A percentile compares a stretch with the other conserved stretches of the same genome.
Conservation (phyloP, 2,888 invertebrate genomes). For the Orthosia cruda region DNA sequence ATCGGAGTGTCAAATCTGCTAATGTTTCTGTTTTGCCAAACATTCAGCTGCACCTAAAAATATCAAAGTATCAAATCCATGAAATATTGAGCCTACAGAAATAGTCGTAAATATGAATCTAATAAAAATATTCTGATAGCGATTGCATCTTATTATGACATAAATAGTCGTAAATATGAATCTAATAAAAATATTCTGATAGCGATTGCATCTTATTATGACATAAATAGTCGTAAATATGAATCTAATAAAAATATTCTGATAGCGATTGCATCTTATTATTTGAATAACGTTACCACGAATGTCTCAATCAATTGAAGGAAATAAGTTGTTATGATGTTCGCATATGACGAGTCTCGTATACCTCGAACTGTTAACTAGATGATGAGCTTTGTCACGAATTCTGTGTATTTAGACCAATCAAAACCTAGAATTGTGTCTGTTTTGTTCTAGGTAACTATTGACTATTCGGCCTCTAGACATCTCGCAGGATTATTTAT, state of each 20-base stretch:
- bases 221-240: too few relatives aligned
- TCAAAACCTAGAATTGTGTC: conserved; percentile 1
- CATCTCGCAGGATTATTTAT: too few relatives aligned
- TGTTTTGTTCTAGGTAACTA: neutral
- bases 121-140: too few relatives aligned
- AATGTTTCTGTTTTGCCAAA: neutral
- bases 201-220: too few relatives aligned
- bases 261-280: neutral
- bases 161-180: too few relatives aligned
- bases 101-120: too few relatives aligned
- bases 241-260: neutral
- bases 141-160: too few relatives aligned
- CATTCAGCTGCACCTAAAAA: neutral
- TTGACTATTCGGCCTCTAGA: neutral
- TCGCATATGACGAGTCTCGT: conserved; percentile 44
- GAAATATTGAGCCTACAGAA: neutral
- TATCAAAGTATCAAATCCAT: neutral
- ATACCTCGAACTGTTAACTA: conserved; percentile 42
- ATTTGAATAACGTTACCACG: conserved; percentile 31
- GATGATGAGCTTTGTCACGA: conserved; percentile 49
- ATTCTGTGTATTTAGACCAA: conserved; percentile 13
- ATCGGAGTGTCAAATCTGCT: neutral
- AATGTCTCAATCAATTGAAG: conserved; percentile 45
- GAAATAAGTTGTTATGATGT: conserved; percentile 17
- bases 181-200: too few relatives aligned